A percentile compares a stretch with the other conserved stretches of the same genome.
Evolutionary conservation across 2,888 invertebrate genomes (phyloP).

Genomic region (Zelleria hepariella): DNA sequence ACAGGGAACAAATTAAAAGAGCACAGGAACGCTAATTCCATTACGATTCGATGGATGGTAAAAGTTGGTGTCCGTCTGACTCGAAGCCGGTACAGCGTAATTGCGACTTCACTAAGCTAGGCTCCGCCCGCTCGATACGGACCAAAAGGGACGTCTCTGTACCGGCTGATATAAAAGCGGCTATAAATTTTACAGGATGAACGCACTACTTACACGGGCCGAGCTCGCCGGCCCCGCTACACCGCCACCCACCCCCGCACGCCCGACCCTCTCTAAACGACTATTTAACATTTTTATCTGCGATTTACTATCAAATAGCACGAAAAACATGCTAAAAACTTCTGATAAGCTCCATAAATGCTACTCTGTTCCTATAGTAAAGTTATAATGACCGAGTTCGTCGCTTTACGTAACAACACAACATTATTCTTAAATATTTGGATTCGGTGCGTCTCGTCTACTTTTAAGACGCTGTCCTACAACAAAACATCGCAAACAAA

Average conservation of each 20-base stretch:
- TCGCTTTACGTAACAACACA: neutral
- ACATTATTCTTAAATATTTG: neutral
- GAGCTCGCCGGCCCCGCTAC: slow-evolving; percentile 33
- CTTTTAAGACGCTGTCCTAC: neutral
- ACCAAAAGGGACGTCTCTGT: slow-evolving; percentile 66
- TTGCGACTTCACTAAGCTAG: slow-evolving; percentile 70
- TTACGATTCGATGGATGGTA: slow-evolving; percentile 71
- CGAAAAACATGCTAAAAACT: neutral
- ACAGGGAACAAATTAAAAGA: slow-evolving; percentile 66
- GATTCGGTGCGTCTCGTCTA: neutral
- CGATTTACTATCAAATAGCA: neutral
- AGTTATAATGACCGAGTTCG: neutral
- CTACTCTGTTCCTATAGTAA: too few species aligned
- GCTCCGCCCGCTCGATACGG: slow-evolving; percentile 63
- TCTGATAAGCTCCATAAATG: neutral
- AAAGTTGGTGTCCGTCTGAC: slow-evolving; percentile 61
- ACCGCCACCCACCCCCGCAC: slow-evolving; percentile 26
- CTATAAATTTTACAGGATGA: slow-evolving; percentile 72
- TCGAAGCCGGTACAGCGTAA: slow-evolving; percentile 70
- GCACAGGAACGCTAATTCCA: slow-evolving; percentile 66
- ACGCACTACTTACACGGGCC: slow-evolving; percentile 69
- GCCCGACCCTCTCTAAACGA: slow-evolving; percentile 17
- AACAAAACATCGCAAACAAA: slow-evolving; percentile 1
- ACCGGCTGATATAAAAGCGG: slow-evolving; percentile 71
- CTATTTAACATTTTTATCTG: neutral